phyloP scores from a whole-genome alignment of 2,797 vertebrate species.

The Australoheros facetus region DNA sequence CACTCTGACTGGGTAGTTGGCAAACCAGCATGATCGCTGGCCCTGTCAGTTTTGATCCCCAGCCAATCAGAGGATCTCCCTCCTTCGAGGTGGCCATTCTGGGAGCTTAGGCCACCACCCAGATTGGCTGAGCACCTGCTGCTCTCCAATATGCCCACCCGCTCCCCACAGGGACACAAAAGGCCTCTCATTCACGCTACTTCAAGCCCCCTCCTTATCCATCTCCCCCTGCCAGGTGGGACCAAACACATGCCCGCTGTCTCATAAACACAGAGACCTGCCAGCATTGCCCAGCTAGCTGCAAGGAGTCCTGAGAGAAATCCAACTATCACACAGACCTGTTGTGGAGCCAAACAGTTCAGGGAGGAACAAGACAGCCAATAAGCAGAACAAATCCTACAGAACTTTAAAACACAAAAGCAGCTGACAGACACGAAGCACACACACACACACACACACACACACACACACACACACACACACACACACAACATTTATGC shows the following conservation, averaged over 20 bases:
- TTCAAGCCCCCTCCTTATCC: conserved; percentile 27
- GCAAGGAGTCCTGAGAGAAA: conserved; percentile 59
- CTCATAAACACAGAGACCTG: conserved; percentile 66
- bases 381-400: conserved; percentile 46
- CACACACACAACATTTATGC: no score
- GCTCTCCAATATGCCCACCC: conserved; percentile 82
- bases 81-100: conserved; percentile 58
- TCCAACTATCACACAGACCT: conserved; percentile 53
- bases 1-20: conserved; percentile 70
- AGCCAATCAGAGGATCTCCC: conserved; percentile 69
- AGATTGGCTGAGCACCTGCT: conserved; percentile 78
- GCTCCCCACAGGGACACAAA: conserved; percentile 72
- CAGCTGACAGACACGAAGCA: conserved; percentile 22
- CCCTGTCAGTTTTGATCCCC: conserved; percentile 66
- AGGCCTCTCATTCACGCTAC: conserved; percentile 76
- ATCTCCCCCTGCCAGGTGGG: conserved; percentile 76
- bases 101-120: conserved; percentile 61
- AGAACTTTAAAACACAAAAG: conserved; percentile 37
- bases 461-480: background rate
- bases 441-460: background rate
- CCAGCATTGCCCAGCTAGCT: conserved; percentile 65
- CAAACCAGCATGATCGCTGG: conserved; percentile 53
- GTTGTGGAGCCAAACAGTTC: conserved; percentile 40
- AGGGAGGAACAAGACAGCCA: conserved; percentile 43
- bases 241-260: conserved; percentile 80